Evolutionary conservation across 2,888 invertebrate species (phyloP).

Genomic region (Petrolisthes cinctipes): DNA sequence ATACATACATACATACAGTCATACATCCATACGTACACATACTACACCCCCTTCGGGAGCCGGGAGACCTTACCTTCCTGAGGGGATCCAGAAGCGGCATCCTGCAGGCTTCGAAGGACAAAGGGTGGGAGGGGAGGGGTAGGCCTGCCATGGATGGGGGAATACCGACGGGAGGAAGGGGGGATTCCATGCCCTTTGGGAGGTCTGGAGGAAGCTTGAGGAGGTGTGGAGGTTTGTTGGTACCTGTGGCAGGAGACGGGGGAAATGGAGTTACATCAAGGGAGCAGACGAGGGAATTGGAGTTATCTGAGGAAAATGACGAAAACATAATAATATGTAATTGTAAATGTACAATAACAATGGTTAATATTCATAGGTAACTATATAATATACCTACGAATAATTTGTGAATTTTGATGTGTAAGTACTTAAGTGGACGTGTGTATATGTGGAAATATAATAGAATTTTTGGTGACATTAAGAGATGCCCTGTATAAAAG

Average conservation of each 20-base stretch:
- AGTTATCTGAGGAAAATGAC: not conserved
- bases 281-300: not conserved
- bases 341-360: not conserved
- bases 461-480: not conserved
- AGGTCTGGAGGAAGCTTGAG: constrained; percentile 65
- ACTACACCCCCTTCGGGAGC: not conserved
- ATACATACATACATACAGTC: no score
- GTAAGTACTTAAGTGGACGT: not conserved
- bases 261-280: not conserved
- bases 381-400: no score
- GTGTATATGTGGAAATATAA: not conserved
- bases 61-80: constrained; percentile 66
- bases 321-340: not conserved
- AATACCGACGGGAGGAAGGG: constrained; percentile 64
- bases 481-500: no score
- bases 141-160: constrained; percentile 66
- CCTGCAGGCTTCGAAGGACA: constrained; percentile 65
- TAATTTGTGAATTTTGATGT: not conserved
- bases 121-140: constrained; percentile 66
- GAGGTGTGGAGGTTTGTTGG: constrained; percentile 61
- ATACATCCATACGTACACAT: no score
- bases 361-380: no score
- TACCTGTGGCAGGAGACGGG: constrained; percentile 42
- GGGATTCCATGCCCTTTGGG: constrained; percentile 65
- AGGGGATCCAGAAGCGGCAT: constrained; percentile 68